Conservation (phyloP, 1,140 invertebrate species). For the Drosophila teissieri region DNA sequence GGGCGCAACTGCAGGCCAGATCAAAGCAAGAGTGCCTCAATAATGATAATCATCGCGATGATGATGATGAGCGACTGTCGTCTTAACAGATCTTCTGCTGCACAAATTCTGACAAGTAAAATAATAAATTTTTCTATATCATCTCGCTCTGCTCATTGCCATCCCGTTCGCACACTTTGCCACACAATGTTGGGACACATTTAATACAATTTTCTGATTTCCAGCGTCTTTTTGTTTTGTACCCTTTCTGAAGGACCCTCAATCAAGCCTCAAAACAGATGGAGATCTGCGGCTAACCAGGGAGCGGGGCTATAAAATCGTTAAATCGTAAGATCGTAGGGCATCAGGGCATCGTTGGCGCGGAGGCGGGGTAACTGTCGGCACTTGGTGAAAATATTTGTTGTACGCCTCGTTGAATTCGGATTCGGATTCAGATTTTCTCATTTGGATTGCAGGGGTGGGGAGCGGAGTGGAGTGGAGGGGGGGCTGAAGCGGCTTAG, state of each 20-base stretch:
- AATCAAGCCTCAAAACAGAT: constrained; percentile 62
- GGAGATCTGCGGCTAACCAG: constrained; percentile 18
- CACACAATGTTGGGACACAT: constrained; percentile 78
- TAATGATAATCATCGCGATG: constrained; percentile 79
- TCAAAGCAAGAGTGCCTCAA: constrained; percentile 83
- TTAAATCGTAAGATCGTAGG: too few relatives aligned
- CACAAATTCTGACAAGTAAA: constrained; percentile 72
- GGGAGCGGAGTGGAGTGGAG: background rate
- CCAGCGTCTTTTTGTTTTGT: constrained; percentile 56
- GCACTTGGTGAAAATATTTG: constrained; percentile 66
- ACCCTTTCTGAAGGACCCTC: constrained; percentile 82
- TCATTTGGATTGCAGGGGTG: background rate
- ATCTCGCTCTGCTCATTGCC: constrained; percentile 13
- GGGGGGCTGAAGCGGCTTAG: constrained; percentile 23
- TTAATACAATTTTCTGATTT: constrained; percentile 75
- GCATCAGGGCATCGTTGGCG: background rate
- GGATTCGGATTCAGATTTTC: background rate
- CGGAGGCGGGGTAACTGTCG: constrained; percentile 41
- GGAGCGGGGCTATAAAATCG: constrained; percentile 7
- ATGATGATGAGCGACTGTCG: constrained; percentile 62
- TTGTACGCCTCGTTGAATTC: constrained; percentile 73
- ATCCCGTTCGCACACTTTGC: background rate
- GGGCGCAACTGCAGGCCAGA: constrained; percentile 54
- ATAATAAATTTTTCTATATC: constrained; percentile 68
- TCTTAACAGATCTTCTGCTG: constrained; percentile 71